Conservation (phyloP, 2,888 invertebrate species). For the Schizotus pectinicornis region DNA sequence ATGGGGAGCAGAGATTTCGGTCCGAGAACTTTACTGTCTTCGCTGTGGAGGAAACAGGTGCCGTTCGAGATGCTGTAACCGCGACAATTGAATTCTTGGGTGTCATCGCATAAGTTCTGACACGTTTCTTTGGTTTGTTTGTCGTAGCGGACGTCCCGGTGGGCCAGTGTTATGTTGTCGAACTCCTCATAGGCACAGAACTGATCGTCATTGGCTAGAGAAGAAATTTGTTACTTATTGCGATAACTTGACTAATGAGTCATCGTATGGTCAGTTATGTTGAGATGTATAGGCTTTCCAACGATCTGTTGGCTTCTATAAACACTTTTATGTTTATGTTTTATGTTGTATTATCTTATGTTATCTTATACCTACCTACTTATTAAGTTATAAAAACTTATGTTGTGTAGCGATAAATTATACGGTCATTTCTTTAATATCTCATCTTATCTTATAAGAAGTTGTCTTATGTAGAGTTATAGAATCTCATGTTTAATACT, state of each 20-base stretch:
- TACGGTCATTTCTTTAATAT: too few relatives aligned
- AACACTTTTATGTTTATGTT: too few relatives aligned
- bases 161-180: conserved; percentile 70
- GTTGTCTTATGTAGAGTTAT: too few relatives aligned
- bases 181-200: conserved; percentile 81
- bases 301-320: too few relatives aligned
- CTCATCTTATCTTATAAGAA: too few relatives aligned
- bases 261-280: not conserved
- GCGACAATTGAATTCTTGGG: conserved; percentile 72
- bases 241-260: too few relatives aligned
- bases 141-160: conserved; percentile 64
- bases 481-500: too few relatives aligned
- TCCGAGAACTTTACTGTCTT: conserved; percentile 81
- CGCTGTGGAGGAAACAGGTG: conserved; percentile 76
- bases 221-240: conserved; percentile 34
- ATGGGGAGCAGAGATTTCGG: conserved; percentile 70
- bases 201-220: conserved; percentile 55
- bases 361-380: too few relatives aligned
- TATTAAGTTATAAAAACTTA: too few relatives aligned
- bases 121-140: conserved; percentile 64
- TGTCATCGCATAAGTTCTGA: conserved; percentile 66
- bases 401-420: too few relatives aligned
- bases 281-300: too few relatives aligned
- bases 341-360: too few relatives aligned
- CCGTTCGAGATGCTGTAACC: conserved; percentile 64